Evolutionary conservation across 2,113 vertebrate species (phyloP).

Genomic region (Menura novaehollandiae): DNA sequence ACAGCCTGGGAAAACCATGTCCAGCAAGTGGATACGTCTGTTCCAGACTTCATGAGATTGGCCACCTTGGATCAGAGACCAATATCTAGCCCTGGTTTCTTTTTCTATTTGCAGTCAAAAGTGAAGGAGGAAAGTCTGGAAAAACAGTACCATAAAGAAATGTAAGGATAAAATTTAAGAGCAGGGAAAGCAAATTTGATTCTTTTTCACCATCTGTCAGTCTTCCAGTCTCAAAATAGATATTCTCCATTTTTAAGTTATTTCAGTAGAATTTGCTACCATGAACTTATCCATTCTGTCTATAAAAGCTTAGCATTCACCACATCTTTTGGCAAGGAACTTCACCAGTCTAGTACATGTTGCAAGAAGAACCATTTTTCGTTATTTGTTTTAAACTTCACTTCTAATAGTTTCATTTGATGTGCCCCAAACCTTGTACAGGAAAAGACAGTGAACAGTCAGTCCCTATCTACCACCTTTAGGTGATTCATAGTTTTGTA

Average conservation of each 20-base stretch:
- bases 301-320: background rate
- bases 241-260: background rate
- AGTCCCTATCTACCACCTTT: background rate
- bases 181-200: background rate
- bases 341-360: background rate
- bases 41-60: background rate
- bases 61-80: background rate
- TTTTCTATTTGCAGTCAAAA: background rate
- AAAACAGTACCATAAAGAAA: background rate
- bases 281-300: background rate
- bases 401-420: background rate
- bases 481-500: background rate
- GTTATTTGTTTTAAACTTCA: background rate
- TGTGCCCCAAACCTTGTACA: background rate
- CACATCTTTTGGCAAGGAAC: background rate
- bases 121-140: background rate
- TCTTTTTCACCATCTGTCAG: background rate
- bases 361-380: background rate
- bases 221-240: background rate
- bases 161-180: background rate
- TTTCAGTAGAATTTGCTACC: background rate
- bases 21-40: background rate
- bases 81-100: background rate
- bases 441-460: background rate
- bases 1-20: background rate